phyloP scores from a whole-genome alignment of 2,113 vertebrate species.

The Okapia johnstoni region DNA sequence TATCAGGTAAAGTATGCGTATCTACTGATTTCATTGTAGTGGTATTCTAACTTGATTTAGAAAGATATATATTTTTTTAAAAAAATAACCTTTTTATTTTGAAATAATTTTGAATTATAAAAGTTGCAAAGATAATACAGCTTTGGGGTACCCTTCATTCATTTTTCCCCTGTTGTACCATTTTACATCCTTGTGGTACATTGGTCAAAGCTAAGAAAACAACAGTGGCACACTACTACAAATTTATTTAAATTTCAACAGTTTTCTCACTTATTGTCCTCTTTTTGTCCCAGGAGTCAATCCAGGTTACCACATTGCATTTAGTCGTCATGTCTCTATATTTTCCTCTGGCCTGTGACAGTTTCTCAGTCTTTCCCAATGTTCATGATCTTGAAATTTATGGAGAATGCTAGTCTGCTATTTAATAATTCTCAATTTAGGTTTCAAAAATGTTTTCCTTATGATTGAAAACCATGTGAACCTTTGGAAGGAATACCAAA shows the following conservation, averaged over 20 bases:
- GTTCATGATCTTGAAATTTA: neutral
- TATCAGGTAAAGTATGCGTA: neutral
- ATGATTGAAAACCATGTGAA: neutral
- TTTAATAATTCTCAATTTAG: neutral
- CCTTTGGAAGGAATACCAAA: neutral
- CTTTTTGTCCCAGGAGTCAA: neutral
- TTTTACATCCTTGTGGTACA: neutral
- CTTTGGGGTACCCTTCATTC: neutral
- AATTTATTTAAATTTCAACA: neutral
- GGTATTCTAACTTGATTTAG: neutral
- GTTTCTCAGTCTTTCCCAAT: neutral
- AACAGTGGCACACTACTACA: neutral
- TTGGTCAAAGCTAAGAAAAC: neutral
- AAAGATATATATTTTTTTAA: neutral
- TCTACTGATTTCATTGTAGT: neutral
- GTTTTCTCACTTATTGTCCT: neutral
- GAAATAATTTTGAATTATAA: constrained; percentile 17
- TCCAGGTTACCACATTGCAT: neutral
- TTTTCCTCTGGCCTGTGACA: neutral
- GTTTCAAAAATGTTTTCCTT: neutral
- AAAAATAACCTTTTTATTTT: neutral
- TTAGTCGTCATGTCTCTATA: neutral
- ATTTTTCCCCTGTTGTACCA: neutral
- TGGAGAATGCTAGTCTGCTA: neutral
- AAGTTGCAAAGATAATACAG: neutral